Base-by-base conservation (phyloP, 37 sponge, comb jelly and placozoan genomes). In the Hexactinellida sp. region DNA sequence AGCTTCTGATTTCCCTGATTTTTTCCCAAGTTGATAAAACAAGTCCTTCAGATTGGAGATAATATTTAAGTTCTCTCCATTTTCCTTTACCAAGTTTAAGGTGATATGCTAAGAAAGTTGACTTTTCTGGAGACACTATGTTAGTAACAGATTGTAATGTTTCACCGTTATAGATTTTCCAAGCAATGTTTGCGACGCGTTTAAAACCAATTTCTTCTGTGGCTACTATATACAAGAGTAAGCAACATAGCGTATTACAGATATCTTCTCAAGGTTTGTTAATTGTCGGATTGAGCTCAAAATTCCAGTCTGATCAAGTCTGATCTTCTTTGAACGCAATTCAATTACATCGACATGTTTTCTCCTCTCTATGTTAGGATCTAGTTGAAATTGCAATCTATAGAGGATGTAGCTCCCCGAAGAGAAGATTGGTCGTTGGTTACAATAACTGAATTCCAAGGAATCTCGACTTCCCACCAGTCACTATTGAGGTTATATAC, bases 321-420 rank as follows among this genome's bases (percentile, higher is more conserved):
- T 63, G 76, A 25, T 63, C 16, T 63, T 63, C 76, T 63, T 63
- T 28, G 76, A 63, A 21, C 34, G 25, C 19, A 63, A 21, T 63
- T 63, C 19, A 63, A 63, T 7, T 1, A 21, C 76, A 63, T 63
- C 76, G 3, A 63, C 19, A 7, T 3, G 76, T 28, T 63, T 63
- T 63, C 76, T 63, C 76, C 76, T 63, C 76, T 63, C 76, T 21
- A 63, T 63, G 13, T 63, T 28, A 21, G 76, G 76, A 32, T 63
- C 76, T 7, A 63, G 3, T 63, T 63, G 3, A 7, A 63, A 63
- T 25, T 63, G 76, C 3, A 63, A 63, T 63, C 76, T 21, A 63
- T 63, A 63, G 32, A 63, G 13, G 76, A n/a, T 41, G 5, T 5
- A n/a, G n/a, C n/a, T n/a, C n/a, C n/a, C n/a, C n/a, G n/a, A n/a